Base-by-base conservation (phyloP, 2,888 invertebrate species). In the Troilus luridus region DNA sequence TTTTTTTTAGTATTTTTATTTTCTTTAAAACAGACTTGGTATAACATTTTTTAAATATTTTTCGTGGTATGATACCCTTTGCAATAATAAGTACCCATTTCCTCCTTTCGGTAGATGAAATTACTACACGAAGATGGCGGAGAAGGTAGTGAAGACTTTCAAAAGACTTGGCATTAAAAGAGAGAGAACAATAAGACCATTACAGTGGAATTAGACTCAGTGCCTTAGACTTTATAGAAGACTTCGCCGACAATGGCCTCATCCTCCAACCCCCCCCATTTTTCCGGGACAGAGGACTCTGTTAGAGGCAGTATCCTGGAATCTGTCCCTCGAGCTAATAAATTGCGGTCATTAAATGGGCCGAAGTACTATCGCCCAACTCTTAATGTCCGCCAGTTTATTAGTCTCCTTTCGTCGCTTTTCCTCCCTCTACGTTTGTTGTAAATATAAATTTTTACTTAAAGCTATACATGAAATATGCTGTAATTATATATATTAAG, bases 251-350 rank as follows among this genome's bases (percentile, higher is more conserved):
- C 41, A 41, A 41, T 41, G 17, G 17, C 17, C 41, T 77, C 17
- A 41, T 24, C 11, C 67, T 10, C 12, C 24, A 5, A 24, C 24
- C 24, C 11, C 12, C 27, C 41, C 41, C 72, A 77, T 77, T 77
- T 77, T 77, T 77, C 72, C 72, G 17, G 72, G 19, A 77, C 72
- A 77, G 72, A 77, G 72, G 41, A 41, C 72, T 77, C 72, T 77
- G 17, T 19, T 77, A n/a, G 21, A 64, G 64, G 64, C 64, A 64
- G 64, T 64, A n/a, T 64, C 64, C 64, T 64, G 64, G n/a, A 77
- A 77, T 77, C 72, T 77, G 72, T 77, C 41, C 27, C 72, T 27
- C 8, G 17, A 77, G 17, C 1, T 17, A 77, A 77, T 77, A 77
- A 77, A 77, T 77, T 77, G 72, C 27, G 27, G 67, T 14, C 72